Base-by-base conservation (phyloP, 2,113 vertebrate genomes). In the Pipa parva region DNA sequence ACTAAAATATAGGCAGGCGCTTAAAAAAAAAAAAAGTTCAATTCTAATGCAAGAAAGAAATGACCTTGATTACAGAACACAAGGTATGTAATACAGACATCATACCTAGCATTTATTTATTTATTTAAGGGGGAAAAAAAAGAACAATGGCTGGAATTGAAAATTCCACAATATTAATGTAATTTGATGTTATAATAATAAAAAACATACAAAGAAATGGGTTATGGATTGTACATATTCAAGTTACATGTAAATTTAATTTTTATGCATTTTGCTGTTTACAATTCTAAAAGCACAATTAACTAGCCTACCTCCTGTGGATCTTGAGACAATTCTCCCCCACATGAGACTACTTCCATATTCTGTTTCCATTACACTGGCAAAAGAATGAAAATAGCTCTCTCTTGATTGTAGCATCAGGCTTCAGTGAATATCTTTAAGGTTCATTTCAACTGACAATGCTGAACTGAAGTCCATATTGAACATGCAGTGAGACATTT, bases 301-400 rank as follows among this genome's bases (percentile, higher is more conserved):
- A 62, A 24, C 1, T 10, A 72, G 76, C 61, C 71, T 79, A 79
- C 48, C 72, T 81, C 73, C 50, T 76, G 61, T 69, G 65, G 62
- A 63, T 78, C 72, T 71, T 76, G 60, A 70, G 49, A 70, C 48
- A 77, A 18, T 71, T 56, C 60, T 77, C 78, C 58, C 69, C 78
- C 67, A 72, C 63, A 75, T 15, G 58, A 0, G 25, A 74, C 62
- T 67, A 76, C 57, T 71, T 77, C 46, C 73, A 66, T 66, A 72
- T 73, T 64, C 37, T 11, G 57, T 71, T 77, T 73, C 71, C 58
- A 74, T 74, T 76, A 76, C 52, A 73, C 71, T 60, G 54, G 66
- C 75, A 63, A 67, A 78, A 77, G n/a, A 78, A 77, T 65, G 17
- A 73, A 17, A 76, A 80, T 75, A 75, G 9, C 56, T 2, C 63